phyloP scores from a whole-genome alignment of 2,797 vertebrate species.

The Sebastes alutus region DNA sequence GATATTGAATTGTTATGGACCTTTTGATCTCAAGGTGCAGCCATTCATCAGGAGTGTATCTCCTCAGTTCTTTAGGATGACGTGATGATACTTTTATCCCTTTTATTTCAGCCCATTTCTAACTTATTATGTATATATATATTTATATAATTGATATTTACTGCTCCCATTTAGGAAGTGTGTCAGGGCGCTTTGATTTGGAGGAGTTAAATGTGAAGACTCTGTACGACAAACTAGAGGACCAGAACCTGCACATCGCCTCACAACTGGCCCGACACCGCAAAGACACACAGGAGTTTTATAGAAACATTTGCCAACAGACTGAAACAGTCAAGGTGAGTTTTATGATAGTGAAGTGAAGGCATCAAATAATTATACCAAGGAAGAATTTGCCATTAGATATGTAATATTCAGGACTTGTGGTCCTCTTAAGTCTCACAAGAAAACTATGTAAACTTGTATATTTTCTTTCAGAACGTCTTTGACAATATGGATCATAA shows the following conservation, averaged over 20 bases:
- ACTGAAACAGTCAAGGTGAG: slow-evolving; percentile 85
- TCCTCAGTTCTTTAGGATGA: not conserved
- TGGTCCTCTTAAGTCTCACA: not conserved
- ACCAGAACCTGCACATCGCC: slow-evolving; percentile 91
- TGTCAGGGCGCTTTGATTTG: slow-evolving; percentile 66
- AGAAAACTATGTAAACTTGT: not conserved
- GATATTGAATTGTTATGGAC: slow-evolving; percentile 11
- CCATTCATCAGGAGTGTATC: slow-evolving; percentile 5
- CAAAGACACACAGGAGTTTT: slow-evolving; percentile 87
- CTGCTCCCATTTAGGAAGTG: slow-evolving; percentile 67
- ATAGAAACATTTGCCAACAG: slow-evolving; percentile 84
- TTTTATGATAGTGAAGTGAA: not conserved
- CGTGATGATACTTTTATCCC: not conserved
- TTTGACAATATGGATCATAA: slow-evolving; percentile 81
- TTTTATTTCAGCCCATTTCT: not conserved
- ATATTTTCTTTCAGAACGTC: slow-evolving; percentile 77
- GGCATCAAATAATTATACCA: not conserved
- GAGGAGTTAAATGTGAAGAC: slow-evolving; percentile 93
- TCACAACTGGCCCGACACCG: slow-evolving; percentile 91
- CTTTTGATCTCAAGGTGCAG: not conserved
- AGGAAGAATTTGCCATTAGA: not conserved
- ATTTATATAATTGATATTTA: not conserved
- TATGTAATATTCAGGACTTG: not conserved
- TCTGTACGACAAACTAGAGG: slow-evolving; percentile 93
- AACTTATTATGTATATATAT: not conserved